Base-by-base conservation (phyloP, 1,140 invertebrate genomes). In the Drosophila saltans region DNA sequence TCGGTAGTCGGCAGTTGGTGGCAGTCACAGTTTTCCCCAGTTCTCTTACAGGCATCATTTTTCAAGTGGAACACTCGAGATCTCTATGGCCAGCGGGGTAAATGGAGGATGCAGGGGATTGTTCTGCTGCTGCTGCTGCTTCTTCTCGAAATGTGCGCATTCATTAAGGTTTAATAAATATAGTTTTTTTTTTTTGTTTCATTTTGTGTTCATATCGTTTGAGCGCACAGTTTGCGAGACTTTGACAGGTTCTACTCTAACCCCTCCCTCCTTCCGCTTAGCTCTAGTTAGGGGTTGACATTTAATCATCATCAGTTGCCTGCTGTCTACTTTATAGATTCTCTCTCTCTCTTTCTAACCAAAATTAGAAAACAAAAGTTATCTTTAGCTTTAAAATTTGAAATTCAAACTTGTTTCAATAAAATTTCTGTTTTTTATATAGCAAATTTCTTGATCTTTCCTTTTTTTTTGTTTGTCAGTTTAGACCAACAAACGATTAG, bases 141-240 rank as follows among this genome's bases (percentile, higher is more conserved):
- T 64, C 69, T 78, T 62, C 72, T 66, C 62, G 3, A 83, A 88
- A 86, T 86, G 78, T 88, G 83, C 83, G 76, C 80, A 88, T 86
- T 83, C 83, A 88, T 86, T 88, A 88, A 70, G 76, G 83, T 72
- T 86, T 86, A 86, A 86, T 88, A 86, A 88, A 88, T 88, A 81
- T 70, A 80, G 88, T 82, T 73, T 28, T 40, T 69, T 69, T 58
- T 43, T 33, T 28, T 36, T 72, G 11, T 52, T 6, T 36, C 21
- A 24, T n/a, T 62, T 43, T 62, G 40, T 60, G 55, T 60, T 52
- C 45, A 52, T 24, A 55, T 75, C 39, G 61, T 61, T 52, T 62
- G 57, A 78, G 75, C 64, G 75, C 64, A 58, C 56, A 78, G 74
- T 76, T 76, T 55, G 74, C 73, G 55, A 70, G 73, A 76, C 73